A percentile compares a stretch with the other conserved stretches of the same genome.
Evolutionary conservation across 2,888 invertebrate genomes (phyloP).

Genomic region (Stramonita haemastoma): DNA sequence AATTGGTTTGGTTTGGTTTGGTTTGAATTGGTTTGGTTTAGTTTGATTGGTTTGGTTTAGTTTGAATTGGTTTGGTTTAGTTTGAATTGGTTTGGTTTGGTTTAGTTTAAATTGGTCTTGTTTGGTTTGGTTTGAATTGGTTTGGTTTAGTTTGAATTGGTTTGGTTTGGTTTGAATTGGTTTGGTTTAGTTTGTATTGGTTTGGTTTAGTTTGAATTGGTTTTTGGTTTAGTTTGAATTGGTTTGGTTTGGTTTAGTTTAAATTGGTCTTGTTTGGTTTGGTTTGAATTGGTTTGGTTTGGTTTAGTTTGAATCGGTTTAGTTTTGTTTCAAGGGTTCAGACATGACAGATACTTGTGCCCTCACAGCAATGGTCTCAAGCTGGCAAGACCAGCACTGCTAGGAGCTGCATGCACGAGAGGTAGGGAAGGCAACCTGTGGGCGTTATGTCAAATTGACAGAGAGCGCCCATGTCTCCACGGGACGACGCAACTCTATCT

Average conservation of each 20-base stretch:
- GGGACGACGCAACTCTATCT: slow-evolving; percentile 21
- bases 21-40: not conserved
- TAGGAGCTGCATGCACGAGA: not conserved
- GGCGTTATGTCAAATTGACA: slow-evolving; percentile 26
- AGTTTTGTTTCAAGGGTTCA: not conserved
- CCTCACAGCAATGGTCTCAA: not conserved
- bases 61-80: not conserved
- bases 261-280: too few species aligned
- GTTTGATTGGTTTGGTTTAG: not conserved
- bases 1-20: not conserved
- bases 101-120: not conserved
- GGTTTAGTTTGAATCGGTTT: not conserved
- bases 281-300: too few species aligned
- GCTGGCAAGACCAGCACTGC: not conserved
- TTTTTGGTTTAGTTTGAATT: too few species aligned
- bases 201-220: too few species aligned
- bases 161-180: too few species aligned
- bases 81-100: too few species aligned
- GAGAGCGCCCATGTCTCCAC: slow-evolving; percentile 15
- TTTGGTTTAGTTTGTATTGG: too few species aligned
- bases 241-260: too few species aligned
- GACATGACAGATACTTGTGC: not conserved
- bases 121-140: not conserved
- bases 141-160: too few species aligned
- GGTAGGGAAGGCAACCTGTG: slow-evolving; percentile 26